phyloP scores from a whole-genome alignment of 2,113 vertebrate species.

The Hippolais icterina region DNA sequence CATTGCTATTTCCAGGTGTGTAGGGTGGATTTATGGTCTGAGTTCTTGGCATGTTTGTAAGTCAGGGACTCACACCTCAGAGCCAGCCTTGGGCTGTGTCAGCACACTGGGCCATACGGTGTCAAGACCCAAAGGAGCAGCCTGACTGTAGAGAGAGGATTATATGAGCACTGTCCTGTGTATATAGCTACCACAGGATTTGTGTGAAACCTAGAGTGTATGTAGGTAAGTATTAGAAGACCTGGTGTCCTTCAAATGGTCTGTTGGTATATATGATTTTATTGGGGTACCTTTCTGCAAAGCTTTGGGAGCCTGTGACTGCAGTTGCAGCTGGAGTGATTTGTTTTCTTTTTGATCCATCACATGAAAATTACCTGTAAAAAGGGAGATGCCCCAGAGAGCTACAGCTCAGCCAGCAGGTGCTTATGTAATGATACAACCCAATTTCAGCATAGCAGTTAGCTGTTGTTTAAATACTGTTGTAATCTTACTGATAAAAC shows the following conservation, averaged over 20 bases:
- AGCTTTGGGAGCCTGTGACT: not conserved
- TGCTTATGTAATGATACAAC: not conserved
- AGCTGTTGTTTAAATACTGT: not conserved
- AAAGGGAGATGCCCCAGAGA: not conserved
- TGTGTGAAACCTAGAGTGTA: not conserved
- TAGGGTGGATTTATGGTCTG: not conserved
- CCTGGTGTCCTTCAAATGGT: not conserved
- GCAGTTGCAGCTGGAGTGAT: not conserved
- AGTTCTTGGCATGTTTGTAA: not conserved
- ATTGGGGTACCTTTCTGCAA: not conserved
- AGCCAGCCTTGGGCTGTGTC: not conserved
- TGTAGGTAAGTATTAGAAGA: not conserved
- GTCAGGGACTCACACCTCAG: not conserved
- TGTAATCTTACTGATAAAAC: slow-evolving; percentile 16
- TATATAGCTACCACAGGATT: not conserved
- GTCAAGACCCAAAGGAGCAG: not conserved
- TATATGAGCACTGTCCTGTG: not conserved
- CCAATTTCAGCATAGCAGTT: not conserved
- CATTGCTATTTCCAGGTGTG: not conserved
- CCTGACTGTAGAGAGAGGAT: not conserved
- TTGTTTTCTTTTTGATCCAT: not conserved
- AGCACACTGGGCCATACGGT: fast-evolving
- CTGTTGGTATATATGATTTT: not conserved
- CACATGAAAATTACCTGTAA: not conserved
- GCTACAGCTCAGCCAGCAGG: not conserved